Base-by-base conservation (phyloP, 2,888 invertebrate genomes). In the Neoitamus cyanurus region DNA sequence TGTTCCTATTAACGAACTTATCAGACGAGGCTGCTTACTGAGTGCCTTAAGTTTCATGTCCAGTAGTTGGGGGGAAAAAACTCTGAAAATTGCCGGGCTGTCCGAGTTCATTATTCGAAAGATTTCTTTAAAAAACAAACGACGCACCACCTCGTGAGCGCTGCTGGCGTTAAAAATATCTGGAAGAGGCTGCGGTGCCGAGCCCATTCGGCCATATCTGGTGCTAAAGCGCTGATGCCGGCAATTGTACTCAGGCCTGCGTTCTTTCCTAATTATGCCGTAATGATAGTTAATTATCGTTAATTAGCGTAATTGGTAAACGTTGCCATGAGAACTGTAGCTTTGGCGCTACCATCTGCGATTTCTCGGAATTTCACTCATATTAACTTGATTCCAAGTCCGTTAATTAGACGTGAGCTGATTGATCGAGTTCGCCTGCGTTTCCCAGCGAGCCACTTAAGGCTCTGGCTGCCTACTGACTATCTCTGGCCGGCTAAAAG, bases 241-340 rank as follows among this genome's bases (percentile, higher is more conserved):
- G 77, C 28, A 46, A 46, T 77, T 70, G 37, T 77, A 30, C 28
- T 77, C 42, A 9, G 28, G 6, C 13, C 42, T 25, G 46, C 28
- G n/a, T 25, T 42, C 46, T 46, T 77, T n/a, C 30, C 46, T 77
- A 77, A 77, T 77, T 77, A 42, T 30, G n/a, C 77, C 42, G 25
- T 77, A 77, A 77, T 77, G 42, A 46, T 46, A 46, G 28, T 77
- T 77, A 77, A 77, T 77, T 42, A 77, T 42, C 37, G 25, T 77
- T 77, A 77, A 77, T 77, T 77, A 77, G 42, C 30, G 46, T 77
- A 77, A 77, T 77, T 77, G 42, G 30, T 46, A 77, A 77, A 46
- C 11, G 36, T 28, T 77, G 30, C 42, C 77, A 77, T 37, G 42
- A 77, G 77, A 42, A 77, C 77, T 46, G 77, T 28, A 46, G n/a